A percentile compares a stretch with the other conserved stretches of the same genome.
Evolutionary conservation across 2,888 invertebrate genomes (phyloP).

Genomic region (Osmoderma eremita): DNA sequence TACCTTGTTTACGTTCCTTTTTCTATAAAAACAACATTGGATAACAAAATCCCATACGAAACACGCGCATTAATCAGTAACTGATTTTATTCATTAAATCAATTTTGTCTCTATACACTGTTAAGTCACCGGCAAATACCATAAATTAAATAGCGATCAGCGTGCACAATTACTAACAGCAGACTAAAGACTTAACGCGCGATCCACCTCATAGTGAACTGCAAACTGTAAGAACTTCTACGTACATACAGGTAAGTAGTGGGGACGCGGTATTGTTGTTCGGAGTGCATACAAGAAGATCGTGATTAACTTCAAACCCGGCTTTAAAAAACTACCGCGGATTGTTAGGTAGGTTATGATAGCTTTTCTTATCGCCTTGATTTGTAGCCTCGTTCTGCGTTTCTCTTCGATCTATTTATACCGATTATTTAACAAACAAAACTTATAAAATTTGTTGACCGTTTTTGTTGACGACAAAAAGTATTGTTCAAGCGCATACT

Average conservation of each 20-base stretch:
- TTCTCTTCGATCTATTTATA: no score
- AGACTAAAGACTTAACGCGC: not conserved
- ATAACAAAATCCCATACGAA: not conserved
- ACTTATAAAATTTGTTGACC: no score
- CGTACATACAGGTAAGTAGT: slow-evolving; percentile 14
- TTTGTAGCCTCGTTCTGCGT: no score
- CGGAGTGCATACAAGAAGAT: slow-evolving; percentile 17
- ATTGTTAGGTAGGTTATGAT: no score
- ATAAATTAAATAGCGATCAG: slow-evolving; percentile 9
- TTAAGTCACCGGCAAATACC: not conserved
- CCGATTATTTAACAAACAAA: no score
- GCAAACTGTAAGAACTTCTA: slow-evolving; percentile 20
- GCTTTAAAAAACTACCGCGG: not conserved
- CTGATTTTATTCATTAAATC: no score
- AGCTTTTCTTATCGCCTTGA: no score
- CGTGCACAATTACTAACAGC: slow-evolving; percentile 1
- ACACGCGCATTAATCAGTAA: not conserved
- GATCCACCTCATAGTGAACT: slow-evolving; percentile 9
- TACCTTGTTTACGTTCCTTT: not conserved
- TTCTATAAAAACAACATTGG: not conserved
- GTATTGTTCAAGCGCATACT: no score
- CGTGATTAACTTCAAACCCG: slow-evolving; percentile 13
- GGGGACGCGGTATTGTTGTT: slow-evolving; percentile 22
- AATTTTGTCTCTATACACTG: not conserved
- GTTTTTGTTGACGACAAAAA: no score